Evolutionary conservation across 1,140 invertebrate species (phyloP).

Genomic region (Olivierus martensii): DNA sequence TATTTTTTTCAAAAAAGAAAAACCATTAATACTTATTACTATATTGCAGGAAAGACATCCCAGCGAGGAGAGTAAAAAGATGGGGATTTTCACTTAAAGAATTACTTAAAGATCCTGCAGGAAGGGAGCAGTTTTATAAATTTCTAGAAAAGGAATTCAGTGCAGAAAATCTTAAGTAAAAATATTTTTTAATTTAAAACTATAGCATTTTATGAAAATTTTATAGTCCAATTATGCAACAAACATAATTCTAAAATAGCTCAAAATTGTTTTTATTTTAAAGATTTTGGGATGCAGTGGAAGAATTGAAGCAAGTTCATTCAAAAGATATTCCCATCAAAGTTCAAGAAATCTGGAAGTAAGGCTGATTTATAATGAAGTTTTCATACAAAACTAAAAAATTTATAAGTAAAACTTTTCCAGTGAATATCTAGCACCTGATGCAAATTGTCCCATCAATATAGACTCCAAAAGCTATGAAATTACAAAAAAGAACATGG

Average conservation of each 20-base stretch:
- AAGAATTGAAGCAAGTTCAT: constrained; percentile 59
- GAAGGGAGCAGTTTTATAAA: constrained; percentile 85
- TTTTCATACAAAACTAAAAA: not conserved
- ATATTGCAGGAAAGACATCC: constrained; percentile 61
- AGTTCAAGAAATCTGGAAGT: constrained; percentile 76
- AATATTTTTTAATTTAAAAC: too few species aligned
- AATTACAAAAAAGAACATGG: constrained; percentile 57
- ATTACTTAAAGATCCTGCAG: constrained; percentile 84
- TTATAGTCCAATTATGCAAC: too few species aligned
- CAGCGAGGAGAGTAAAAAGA: constrained; percentile 72
- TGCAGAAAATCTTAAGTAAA: constrained; percentile 92
- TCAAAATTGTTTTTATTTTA: constrained; percentile 7
- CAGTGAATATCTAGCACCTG: constrained; percentile 28
- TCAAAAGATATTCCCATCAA: constrained; percentile 65
- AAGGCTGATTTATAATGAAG: not conserved
- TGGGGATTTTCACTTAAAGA: constrained; percentile 96
- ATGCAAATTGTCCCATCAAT: constrained; percentile 92
- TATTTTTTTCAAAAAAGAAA: too few species aligned
- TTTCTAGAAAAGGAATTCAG: constrained; percentile 98
- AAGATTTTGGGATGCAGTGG: constrained; percentile 94
- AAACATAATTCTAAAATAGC: not conserved
- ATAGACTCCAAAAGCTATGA: constrained; percentile 83
- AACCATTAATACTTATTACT: too few species aligned
- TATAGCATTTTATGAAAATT: too few species aligned
- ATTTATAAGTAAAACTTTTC: not conserved